phyloP scores from a whole-genome alignment of 2,888 invertebrate genomes.

The Nemoura dubitans region DNA sequence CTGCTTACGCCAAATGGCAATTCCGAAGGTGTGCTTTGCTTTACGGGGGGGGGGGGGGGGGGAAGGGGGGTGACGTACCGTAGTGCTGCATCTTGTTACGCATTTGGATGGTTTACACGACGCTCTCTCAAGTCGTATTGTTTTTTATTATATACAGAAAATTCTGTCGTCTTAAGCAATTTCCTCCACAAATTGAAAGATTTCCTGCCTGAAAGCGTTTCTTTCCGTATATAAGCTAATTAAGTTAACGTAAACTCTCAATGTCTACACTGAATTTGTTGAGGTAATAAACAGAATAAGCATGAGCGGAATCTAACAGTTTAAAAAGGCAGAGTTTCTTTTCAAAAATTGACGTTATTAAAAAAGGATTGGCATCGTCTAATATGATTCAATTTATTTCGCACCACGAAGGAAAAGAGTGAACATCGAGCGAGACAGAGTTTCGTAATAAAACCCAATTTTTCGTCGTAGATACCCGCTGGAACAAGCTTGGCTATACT shows the following conservation, averaged over 20 bases:
- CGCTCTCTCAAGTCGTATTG: neutral
- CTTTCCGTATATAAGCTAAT: neutral
- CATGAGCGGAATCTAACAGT: neutral
- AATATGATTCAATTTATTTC: neutral
- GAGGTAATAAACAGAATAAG: neutral
- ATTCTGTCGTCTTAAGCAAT: slow-evolving; percentile 7
- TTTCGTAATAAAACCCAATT: neutral
- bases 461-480: neutral
- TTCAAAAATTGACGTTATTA: neutral
- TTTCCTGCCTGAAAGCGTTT: slow-evolving; percentile 4
- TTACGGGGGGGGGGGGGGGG: neutral
- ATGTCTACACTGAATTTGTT: neutral
- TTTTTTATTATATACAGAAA: slow-evolving; percentile 7
- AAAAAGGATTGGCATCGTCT: neutral
- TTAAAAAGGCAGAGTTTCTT: neutral
- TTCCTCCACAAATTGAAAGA: neutral
- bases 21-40: neutral
- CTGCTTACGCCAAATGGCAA: neutral
- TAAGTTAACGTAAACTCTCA: slow-evolving; percentile 7
- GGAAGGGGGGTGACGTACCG: no score
- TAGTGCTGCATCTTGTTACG: neutral
- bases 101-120: neutral
- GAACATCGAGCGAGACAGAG: neutral
- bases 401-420: neutral
- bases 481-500: neutral